Base-by-base conservation (phyloP, 1,140 invertebrate genomes). In the Leguminivora glycinivorella region DNA sequence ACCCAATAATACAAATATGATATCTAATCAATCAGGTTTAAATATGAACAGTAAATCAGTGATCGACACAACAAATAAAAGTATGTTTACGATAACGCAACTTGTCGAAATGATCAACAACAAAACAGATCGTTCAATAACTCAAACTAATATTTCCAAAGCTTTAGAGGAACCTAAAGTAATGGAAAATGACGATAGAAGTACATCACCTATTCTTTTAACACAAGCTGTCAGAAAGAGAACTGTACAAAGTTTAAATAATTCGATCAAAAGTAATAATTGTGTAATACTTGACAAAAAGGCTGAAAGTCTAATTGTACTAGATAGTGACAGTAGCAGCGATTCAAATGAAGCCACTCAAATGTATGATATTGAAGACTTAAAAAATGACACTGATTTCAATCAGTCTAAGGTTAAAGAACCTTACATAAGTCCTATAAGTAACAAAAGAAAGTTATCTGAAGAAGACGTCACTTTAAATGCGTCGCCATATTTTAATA, bases 21-120 rank as follows among this genome's bases (percentile, higher is more conserved):
- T 72, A 25, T 70, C 52, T 56, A 22, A 69, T 10, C 71, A 71
- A 70, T 67, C 67, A 14, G 70, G 12, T 40, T 56, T 56, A 25
- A 72, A 24, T 43, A 12, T 40, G 17, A 70, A 17, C 26, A 31
- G 60, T 19, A 72, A 31, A 56, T 77, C 68, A 68, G 10, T 67
- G 60, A 25, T 56, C 19, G 71, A 76, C 43, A 75, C 72, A 1
- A 82, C 60, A 47, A 80, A 80, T 47, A 89, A 84, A 74, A 89
- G 86, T 71, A 82, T 89, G 83, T 75, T 89, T 10, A 85, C 87
- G 1, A 83, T 89, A 72, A 89, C 89, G 17, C 87, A 91, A 75
- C 73, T 88, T 0, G 81, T 89, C 31, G 80, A 89, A 60, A 82
- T 89, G 75, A 89, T 91, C 12, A 91, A 90, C 70, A 91, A 90